Percentiles rank a stretch among this genome's conserved stretches.
These are phyloP conservation scores for Trichonephila clavata DNA, from an alignment of 1,140 invertebrate genomes.

Conservation along the genomic window DNA sequence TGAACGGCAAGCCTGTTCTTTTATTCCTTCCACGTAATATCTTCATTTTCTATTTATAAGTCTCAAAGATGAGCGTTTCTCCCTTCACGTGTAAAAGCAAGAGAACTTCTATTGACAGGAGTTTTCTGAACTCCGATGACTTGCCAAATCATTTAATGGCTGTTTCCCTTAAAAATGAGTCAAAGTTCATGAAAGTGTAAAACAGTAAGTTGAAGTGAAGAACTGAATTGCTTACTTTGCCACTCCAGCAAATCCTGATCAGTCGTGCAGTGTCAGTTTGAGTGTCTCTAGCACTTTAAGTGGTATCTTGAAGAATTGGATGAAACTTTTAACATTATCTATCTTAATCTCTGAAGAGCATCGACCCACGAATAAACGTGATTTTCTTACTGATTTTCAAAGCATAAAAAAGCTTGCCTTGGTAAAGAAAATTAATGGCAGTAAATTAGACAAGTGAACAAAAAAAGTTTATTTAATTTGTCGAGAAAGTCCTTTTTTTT, in stretches of 20 bases:
- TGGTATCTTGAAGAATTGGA: background rate
- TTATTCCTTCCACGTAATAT: slow-evolving; percentile 60
- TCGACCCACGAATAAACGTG: background rate
- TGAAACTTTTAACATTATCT: background rate
- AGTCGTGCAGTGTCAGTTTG: background rate
- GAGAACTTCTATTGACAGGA: slow-evolving; percentile 57
- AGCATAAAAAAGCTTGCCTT: too few species aligned
- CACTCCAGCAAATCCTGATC: background rate
- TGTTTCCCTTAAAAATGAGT: background rate
- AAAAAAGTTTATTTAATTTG: too few species aligned
- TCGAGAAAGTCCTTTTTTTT: too few species aligned
- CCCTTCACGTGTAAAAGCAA: background rate
- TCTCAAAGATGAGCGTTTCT: slow-evolving; percentile 32
- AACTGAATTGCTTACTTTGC: background rate
- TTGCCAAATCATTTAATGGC: slow-evolving; percentile 40
- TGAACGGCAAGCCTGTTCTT: background rate
- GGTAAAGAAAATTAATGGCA: too few species aligned
- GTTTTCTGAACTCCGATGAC: slow-evolving; percentile 28
- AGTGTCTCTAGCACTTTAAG: background rate
- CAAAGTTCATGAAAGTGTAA: slow-evolving; percentile 2
- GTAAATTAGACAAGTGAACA: too few species aligned
- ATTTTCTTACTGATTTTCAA: background rate
- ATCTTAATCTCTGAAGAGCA: background rate
- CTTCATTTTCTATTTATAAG: slow-evolving; percentile 71
- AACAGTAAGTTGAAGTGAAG: background rate